A percentile compares a stretch with the other conserved stretches of the same genome.
phyloP scores from a whole-genome alignment of 2,113 vertebrate species.

The Pachyramphus minor region DNA sequence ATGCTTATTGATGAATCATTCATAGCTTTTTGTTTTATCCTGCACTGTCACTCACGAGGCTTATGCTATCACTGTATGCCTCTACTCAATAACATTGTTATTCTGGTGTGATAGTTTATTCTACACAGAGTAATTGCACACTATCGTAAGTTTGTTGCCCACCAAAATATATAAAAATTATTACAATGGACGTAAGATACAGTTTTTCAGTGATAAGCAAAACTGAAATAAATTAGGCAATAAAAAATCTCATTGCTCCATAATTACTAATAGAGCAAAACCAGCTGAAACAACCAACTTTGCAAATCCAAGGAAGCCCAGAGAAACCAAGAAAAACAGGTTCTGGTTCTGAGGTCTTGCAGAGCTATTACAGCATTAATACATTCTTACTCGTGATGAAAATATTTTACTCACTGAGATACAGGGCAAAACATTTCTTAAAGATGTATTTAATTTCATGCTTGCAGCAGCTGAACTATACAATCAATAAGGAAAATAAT shows the following conservation, averaged over 20 bases:
- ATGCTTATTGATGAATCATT: neutral
- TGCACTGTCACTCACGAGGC: neutral
- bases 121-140: neutral
- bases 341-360: neutral
- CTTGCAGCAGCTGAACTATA: neutral
- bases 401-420: neutral
- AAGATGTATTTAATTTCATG: neutral
- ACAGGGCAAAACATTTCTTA: rapidly evolving
- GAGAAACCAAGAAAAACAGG: neutral
- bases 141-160: neutral
- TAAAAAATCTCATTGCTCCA: neutral
- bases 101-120: neutral
- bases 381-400: neutral
- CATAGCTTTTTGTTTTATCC: neutral
- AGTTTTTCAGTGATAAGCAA: neutral
- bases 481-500: neutral
- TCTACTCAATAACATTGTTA: neutral
- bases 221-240: neutral
- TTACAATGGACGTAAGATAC: neutral
- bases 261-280: neutral
- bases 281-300: neutral
- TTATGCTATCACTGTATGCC: neutral
- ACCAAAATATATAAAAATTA: neutral
- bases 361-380: neutral
- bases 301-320: neutral